phyloP scores from a whole-genome alignment of 2,888 invertebrate genomes.

The Emmelina monodactyla region DNA sequence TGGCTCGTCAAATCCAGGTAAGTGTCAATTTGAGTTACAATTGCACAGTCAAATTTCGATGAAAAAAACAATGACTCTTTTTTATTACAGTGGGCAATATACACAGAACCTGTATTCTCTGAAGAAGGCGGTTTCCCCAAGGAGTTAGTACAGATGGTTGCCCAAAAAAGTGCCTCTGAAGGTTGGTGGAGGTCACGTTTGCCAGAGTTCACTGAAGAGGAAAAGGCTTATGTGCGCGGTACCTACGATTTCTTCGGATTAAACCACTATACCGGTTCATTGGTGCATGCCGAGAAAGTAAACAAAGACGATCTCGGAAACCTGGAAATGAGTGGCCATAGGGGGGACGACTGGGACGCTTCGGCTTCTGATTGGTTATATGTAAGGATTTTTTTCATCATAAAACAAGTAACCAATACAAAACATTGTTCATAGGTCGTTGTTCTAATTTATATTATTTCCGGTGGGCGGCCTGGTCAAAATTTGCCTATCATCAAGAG shows the following conservation, averaged over 20 bases:
- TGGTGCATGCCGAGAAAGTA: not conserved
- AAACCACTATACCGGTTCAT: conserved; percentile 68
- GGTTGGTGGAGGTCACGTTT: conserved; percentile 44
- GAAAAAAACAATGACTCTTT: no score
- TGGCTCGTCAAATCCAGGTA: conserved; percentile 28
- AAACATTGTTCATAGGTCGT: no score
- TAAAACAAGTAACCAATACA: no score
- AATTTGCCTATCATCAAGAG: no score
- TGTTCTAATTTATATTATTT: no score
- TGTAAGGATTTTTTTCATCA: no score
- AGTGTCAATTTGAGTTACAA: conserved; percentile 3
- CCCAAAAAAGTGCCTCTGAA: conserved; percentile 42
- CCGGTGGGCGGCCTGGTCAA: no score
- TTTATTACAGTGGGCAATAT: conserved; percentile 41
- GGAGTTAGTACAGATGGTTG: conserved; percentile 45
- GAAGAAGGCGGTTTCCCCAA: conserved; percentile 60
- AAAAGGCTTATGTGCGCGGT: conserved; percentile 32
- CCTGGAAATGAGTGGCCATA: conserved; percentile 16
- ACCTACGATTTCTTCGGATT: conserved; percentile 57
- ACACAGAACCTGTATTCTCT: conserved; percentile 55
- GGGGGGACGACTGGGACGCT: conserved; percentile 24
- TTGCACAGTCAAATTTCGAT: not conserved
- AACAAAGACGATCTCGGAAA: conserved; percentile 19
- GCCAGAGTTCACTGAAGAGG: conserved; percentile 46
- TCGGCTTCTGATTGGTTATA: conserved; percentile 30